Evolutionary conservation across 2,797 vertebrate species (phyloP).

Genomic region (Xenentodon cancila): DNA sequence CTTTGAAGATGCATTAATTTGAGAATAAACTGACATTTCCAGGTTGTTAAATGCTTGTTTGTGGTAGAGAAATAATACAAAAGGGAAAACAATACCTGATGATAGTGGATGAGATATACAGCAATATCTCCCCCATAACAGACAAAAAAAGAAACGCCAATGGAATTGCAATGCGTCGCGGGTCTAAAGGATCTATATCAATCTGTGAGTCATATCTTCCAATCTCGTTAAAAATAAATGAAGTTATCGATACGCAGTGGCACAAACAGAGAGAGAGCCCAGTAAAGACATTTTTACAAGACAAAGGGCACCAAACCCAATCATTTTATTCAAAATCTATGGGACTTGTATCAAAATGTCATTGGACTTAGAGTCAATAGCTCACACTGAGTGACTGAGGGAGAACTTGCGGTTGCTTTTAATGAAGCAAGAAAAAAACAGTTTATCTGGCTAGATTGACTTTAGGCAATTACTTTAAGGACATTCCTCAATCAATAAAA

Average conservation of each 20-base stretch:
- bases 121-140: too few relatives aligned
- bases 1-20: too few relatives aligned
- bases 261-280: constrained; percentile 12
- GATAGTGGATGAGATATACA: too few relatives aligned
- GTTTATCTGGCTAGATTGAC: constrained; percentile 75
- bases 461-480: constrained; percentile 75
- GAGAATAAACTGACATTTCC: too few relatives aligned
- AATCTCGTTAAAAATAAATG: constrained; percentile 7
- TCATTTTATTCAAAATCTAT: constrained; percentile 59
- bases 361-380: constrained; percentile 66
- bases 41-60: too few relatives aligned
- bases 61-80: too few relatives aligned
- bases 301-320: constrained; percentile 59
- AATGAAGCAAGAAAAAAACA: constrained; percentile 74
- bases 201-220: too few relatives aligned
- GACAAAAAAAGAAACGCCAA: too few relatives aligned
- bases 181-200: too few relatives aligned
- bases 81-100: too few relatives aligned
- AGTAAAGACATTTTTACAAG: constrained; percentile 43
- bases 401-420: constrained; percentile 71
- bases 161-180: too few relatives aligned
- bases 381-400: constrained; percentile 65
- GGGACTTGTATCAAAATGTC: constrained; percentile 70
- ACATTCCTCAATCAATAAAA: constrained; percentile 72
- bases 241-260: constrained; percentile 20